Evolutionary conservation across 35 echinoderm and acorn worm species (phyloP).

Genomic region (Anneissia japonica): DNA sequence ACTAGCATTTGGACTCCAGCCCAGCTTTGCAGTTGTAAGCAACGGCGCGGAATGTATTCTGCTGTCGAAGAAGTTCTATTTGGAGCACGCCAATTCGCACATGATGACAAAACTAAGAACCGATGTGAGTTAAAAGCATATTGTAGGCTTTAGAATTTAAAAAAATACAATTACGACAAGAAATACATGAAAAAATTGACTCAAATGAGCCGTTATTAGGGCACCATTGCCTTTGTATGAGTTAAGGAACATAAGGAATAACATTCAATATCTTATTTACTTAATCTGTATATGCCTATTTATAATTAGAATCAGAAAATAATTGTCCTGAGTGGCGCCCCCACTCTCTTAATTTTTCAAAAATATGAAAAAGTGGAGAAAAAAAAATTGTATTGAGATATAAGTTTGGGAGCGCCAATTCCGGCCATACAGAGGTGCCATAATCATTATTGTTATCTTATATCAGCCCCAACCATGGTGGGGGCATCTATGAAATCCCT

Average conservation of each 20-base stretch:
- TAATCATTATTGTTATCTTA: too few species aligned
- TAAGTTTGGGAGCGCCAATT: too few species aligned
- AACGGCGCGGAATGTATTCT: constrained; percentile 91
- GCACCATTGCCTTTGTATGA: background rate
- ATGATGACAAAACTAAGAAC: constrained; percentile 63
- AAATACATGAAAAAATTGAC: background rate
- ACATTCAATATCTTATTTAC: background rate
- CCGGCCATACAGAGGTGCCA: too few species aligned
- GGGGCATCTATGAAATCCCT: too few species aligned
- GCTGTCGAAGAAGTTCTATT: constrained; percentile 86
- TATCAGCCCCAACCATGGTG: too few species aligned
- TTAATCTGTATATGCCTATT: background rate
- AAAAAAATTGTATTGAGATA: too few species aligned
- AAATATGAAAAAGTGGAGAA: too few species aligned
- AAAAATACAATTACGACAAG: background rate
- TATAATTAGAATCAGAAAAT: background rate
- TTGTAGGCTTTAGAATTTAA: background rate
- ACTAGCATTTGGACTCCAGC: constrained; percentile 67
- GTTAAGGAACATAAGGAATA: background rate
- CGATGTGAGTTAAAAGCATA: constrained; percentile 39
- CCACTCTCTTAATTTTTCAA: too few species aligned
- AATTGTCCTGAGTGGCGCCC: too few species aligned
- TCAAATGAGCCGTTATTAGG: background rate
- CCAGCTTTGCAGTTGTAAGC: constrained; percentile 79
- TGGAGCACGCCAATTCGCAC: constrained; percentile 54